Percentiles rank a stretch among this genome's conserved stretches.
Conservation (phyloP, 2,113 vertebrate species). For the Neogobius melanostomus region DNA sequence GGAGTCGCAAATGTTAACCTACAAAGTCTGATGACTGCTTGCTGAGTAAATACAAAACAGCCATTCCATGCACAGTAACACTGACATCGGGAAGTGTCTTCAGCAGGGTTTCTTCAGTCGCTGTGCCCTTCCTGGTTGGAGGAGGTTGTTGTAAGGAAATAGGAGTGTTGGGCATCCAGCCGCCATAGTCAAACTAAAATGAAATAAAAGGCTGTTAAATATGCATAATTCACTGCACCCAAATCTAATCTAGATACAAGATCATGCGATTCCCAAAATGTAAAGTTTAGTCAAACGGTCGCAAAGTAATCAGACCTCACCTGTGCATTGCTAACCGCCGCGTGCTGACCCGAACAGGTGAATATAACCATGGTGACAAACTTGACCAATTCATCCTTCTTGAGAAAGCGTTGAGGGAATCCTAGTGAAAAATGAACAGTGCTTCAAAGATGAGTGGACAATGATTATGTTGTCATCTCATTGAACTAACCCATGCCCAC, state of each 20-base stretch:
- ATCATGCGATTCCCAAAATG: background rate
- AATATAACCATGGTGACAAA: conserved; percentile 61
- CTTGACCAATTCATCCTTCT: conserved; percentile 38
- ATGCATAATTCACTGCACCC: no score
- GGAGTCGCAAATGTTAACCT: conserved; percentile 18
- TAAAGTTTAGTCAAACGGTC: background rate
- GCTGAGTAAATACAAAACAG: conserved; percentile 52
- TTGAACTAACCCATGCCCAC: conserved; percentile 71
- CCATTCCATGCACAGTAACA: conserved; percentile 35
- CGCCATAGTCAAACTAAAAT: conserved; percentile 60
- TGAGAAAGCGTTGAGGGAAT: conserved; percentile 48
- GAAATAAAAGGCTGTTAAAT: background rate
- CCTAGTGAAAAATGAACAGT: conserved; percentile 32
- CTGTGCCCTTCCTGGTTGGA: conserved; percentile 53
- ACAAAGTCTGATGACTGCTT: conserved; percentile 57
- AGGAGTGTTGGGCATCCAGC: conserved; percentile 68
- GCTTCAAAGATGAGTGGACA: conserved; percentile 47
- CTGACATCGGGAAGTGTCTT: conserved; percentile 41
- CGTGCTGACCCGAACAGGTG: conserved; percentile 38
- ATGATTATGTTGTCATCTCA: conserved; percentile 66
- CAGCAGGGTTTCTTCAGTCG: conserved; percentile 45
- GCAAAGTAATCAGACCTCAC: conserved; percentile 14
- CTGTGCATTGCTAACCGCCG: conserved; percentile 47
- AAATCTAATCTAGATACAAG: no score
- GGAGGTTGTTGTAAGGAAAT: conserved; percentile 54